Base-by-base conservation (phyloP, 64 coral and sea anemone species). In the Pachyseris speciosa region DNA sequence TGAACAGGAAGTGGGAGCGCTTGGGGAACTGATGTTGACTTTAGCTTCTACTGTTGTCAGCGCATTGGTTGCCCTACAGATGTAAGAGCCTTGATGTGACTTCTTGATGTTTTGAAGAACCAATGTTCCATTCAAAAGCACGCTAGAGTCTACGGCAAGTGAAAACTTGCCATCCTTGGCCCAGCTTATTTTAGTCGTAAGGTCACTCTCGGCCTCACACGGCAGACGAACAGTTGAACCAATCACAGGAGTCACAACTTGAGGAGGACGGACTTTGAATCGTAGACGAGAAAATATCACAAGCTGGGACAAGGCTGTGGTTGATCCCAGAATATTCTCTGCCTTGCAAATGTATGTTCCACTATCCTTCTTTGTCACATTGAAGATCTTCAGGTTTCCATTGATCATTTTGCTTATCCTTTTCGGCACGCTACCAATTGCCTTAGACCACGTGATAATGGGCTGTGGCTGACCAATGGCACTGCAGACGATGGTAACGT, bases 291-390 rank as follows among this genome's bases (percentile, higher is more conserved):
- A 24, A 0, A 61, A 45, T 41, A 73, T 71, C 58, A 25, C 11
- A n/a, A 63, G 34, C 25, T 51, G 67, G 5, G 86, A 53, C 39
- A 75, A 33, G 24, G 48, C 37, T 37, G 50, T 53, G 5, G 40
- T 41, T 20, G 86, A 61, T 9, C 72, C 30, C 17, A 88, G 53
- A 57, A 75, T 8, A 61, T 88, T 88, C 11, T 22, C 55, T 8
- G 86, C 69, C 60, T 88, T 76, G 33, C 86, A 76, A 41, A 76
- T 13, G 37, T 88, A 88, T 9, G 72, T 75, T 17, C 86, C 86
- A 2, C n/a, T 52, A 39, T 88, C 86, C 7, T 12, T 4, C 9
- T 40, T 37, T 15, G 8, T 10, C 10, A 63, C 22, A 4, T 76
- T 76, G 34, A 61, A 0, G 37, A 88, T 60, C 0, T 1, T 60